A percentile compares a stretch with the other conserved stretches of the same genome.
Evolutionary conservation across 2,888 invertebrate species (phyloP).

Genomic region (Tuberolachnus salignus): DNA sequence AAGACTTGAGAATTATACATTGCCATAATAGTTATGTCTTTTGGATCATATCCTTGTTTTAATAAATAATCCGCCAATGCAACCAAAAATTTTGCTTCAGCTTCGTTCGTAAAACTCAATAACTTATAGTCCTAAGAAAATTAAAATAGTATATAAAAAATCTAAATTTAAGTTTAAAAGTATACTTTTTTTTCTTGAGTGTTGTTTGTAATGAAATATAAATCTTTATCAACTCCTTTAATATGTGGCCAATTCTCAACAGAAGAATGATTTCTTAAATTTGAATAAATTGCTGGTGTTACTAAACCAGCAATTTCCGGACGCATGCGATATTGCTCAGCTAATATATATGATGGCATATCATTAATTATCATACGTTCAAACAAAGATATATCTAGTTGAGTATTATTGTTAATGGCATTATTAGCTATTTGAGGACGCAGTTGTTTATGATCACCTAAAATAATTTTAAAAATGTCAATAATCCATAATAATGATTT

Average conservation of each 20-base stretch:
- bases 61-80: conserved; percentile 66
- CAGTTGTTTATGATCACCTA: conserved; percentile 83
- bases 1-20: conserved; percentile 66
- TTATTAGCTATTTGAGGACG: conserved; percentile 69
- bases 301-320: conserved; percentile 63
- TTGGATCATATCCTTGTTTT: conserved; percentile 67
- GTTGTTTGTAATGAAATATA: conserved; percentile 74
- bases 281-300: conserved; percentile 73
- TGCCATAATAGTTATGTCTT: conserved; percentile 69
- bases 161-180: conserved; percentile 16
- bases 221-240: conserved; percentile 68
- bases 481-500: background rate
- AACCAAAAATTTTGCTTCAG: conserved; percentile 71
- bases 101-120: conserved; percentile 69
- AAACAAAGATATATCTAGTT: conserved; percentile 66
- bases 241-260: conserved; percentile 69
- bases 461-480: background rate
- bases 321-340: conserved; percentile 66
- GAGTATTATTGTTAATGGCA: conserved; percentile 63
- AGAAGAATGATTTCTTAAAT: conserved; percentile 68
- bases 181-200: conserved; percentile 67
- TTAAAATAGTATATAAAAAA: background rate
- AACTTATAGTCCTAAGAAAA: conserved; percentile 63
- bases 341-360: conserved; percentile 62
- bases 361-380: conserved; percentile 66